phyloP scores from a whole-genome alignment of 2,113 vertebrate genomes.

The Aptenodytes patagonicus region DNA sequence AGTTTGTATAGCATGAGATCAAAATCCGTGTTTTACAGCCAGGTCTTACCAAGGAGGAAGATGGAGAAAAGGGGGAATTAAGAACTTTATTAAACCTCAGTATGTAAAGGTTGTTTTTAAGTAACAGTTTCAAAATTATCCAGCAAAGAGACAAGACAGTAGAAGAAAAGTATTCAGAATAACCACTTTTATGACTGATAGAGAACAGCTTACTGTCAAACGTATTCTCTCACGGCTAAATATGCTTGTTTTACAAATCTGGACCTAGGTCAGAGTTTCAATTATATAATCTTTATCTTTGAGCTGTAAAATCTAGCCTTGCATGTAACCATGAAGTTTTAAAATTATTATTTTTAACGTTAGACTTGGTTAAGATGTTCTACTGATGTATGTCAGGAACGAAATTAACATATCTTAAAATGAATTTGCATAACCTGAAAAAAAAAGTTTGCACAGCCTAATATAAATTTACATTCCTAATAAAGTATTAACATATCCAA shows the following conservation, averaged over 20 bases:
- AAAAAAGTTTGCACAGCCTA: background rate
- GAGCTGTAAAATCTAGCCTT: background rate
- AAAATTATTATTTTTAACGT: background rate
- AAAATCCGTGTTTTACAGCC: background rate
- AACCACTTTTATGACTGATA: background rate
- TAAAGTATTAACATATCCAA: conserved; percentile 55
- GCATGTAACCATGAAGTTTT: background rate
- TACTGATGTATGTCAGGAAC: background rate
- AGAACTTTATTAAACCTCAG: background rate
- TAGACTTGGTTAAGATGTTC: background rate
- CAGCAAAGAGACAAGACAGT: background rate
- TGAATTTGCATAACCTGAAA: conserved; percentile 38
- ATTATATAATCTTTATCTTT: background rate
- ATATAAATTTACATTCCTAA: conserved; percentile 52
- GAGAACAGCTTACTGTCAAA: background rate
- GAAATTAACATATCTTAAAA: conserved; percentile 26
- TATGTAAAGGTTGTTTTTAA: background rate
- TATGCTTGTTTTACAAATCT: background rate
- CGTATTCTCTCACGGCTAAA: background rate
- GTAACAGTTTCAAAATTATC: background rate
- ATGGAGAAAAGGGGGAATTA: background rate
- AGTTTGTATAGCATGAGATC: background rate
- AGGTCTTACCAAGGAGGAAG: background rate
- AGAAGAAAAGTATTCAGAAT: background rate
- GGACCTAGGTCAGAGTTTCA: background rate